Evolutionary conservation across 2,888 invertebrate species (phyloP).

Genomic region (Scaptodrosophila latifasciaeformis): DNA sequence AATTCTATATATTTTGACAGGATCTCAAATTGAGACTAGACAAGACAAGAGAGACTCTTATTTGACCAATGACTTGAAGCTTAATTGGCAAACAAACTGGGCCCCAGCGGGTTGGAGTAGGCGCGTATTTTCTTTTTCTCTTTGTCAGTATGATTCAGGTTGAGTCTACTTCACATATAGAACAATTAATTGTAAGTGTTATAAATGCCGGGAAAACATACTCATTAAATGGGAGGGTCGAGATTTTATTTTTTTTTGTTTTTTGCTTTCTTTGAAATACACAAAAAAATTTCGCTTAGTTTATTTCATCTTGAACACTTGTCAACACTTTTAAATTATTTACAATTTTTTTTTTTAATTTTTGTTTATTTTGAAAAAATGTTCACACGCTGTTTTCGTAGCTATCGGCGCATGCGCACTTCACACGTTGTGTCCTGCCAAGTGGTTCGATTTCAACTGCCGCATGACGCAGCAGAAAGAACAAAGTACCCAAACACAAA

Average conservation of each 20-base stretch:
- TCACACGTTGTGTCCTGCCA: constrained; percentile 70
- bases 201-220: too few relatives aligned
- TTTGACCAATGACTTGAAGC: too few relatives aligned
- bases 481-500: constrained; percentile 33
- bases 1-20: not conserved
- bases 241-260: too few relatives aligned
- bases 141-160: too few relatives aligned
- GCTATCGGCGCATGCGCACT: constrained; percentile 48
- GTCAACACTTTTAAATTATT: constrained; percentile 5
- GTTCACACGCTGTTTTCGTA: constrained; percentile 20
- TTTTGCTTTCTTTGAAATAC: not conserved
- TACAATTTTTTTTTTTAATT: constrained; percentile 1
- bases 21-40: constrained; percentile 1
- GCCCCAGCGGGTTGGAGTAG: too few relatives aligned
- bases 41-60: too few relatives aligned
- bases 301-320: not conserved
- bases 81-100: constrained; percentile 21
- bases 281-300: too few relatives aligned
- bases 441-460: constrained; percentile 71
- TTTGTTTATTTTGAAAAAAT: constrained; percentile 8
- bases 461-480: constrained; percentile 72
- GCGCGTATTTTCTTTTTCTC: too few relatives aligned
- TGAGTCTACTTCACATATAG: too few relatives aligned
- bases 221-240: too few relatives aligned
- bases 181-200: too few relatives aligned